Evolutionary conservation across 2,888 invertebrate genomes (phyloP).

Genomic region (Galerucella pusilla): DNA sequence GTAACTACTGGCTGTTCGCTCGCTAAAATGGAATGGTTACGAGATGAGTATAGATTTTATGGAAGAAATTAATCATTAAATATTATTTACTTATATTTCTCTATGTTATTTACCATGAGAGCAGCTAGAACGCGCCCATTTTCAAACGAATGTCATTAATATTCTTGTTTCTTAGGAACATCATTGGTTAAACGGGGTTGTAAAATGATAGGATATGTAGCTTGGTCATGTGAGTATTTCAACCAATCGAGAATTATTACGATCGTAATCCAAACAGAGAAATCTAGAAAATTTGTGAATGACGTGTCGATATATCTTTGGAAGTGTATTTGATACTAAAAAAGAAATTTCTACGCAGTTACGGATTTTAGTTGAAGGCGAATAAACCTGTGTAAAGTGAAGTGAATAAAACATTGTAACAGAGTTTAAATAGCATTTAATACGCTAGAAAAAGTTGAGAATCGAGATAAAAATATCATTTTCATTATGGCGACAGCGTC

Average conservation of each 20-base stretch:
- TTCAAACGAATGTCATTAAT: too few relatives aligned
- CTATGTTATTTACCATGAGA: too few relatives aligned
- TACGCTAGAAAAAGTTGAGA: slow-evolving; percentile 41
- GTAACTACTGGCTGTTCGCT: too few relatives aligned
- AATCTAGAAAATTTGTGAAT: slow-evolving; percentile 39
- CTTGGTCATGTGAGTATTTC: slow-evolving; percentile 18
- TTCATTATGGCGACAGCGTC: slow-evolving; percentile 67
- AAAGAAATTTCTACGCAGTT: not conserved
- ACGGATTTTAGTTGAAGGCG: slow-evolving; percentile 1
- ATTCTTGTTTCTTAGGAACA: not conserved
- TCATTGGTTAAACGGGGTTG: not conserved
- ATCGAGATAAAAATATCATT: slow-evolving; percentile 44
- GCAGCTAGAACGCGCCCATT: too few relatives aligned
- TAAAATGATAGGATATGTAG: too few relatives aligned
- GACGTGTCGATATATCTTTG: slow-evolving; percentile 46
- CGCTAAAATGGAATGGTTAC: too few relatives aligned
- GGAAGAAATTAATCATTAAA: too few relatives aligned
- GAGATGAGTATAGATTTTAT: too few relatives aligned
- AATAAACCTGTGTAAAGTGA: slow-evolving; percentile 18
- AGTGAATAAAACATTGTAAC: slow-evolving; percentile 12
- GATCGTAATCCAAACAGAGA: slow-evolving; percentile 26
- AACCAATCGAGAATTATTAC: slow-evolving; percentile 35
- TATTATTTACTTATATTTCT: too few relatives aligned
- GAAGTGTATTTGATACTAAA: slow-evolving; percentile 9
- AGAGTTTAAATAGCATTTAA: not conserved